Evolutionary conservation across 2,797 vertebrate genomes (phyloP), one percentile per base, ranked within the genome.

Genomic region (Euphonia xanthogaster): DNA sequence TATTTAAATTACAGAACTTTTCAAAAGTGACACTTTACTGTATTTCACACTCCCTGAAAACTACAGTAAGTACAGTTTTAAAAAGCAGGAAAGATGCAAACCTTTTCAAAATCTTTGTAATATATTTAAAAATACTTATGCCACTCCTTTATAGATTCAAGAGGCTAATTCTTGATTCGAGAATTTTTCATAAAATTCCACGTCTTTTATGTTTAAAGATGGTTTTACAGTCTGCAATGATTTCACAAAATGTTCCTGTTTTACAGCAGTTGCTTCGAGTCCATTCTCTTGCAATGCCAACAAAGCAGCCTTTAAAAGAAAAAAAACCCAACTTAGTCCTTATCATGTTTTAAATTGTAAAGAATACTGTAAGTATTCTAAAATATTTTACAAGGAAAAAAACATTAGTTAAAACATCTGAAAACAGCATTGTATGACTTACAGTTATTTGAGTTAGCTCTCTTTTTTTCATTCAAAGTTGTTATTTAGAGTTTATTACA

Each of bases 221-320:
- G 99, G 98, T 39, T 97, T 98, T 92, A 98, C 97, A 94, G 86
- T 98, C 93, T 92, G 94, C 42, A 99, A 94, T 1, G 98, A 98
- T 62, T 90, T 97, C 40, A 98, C 71, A 90, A 99, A 99, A 95
- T 99, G 98, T 24, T 96, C 88, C 1, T 98, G 98, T 92, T 97
- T 98, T 90, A 99, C 98, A 1, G 80, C 20, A 9, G 98, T 98
- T 20, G 98, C 98, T 80, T 98, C 97, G 68, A 99, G 98, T 86
- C 98, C 98, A 31, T 98, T 98, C 60, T 99, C 98, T 74, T 99
- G 98, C n/a, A 99, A 95, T 4, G 98, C 98, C 97, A 98, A 84
- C 63, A 99, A 98, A 95, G 99, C 99, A 71, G 99, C 99, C 99
- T 99, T 89, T 44, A 83, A 94, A 72, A 95, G 20, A 91, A 62